Evolutionary conservation across 1,140 invertebrate genomes (phyloP), one percentile per base, ranked within the genome.

Genomic region (Hylaeus volcanicus): DNA sequence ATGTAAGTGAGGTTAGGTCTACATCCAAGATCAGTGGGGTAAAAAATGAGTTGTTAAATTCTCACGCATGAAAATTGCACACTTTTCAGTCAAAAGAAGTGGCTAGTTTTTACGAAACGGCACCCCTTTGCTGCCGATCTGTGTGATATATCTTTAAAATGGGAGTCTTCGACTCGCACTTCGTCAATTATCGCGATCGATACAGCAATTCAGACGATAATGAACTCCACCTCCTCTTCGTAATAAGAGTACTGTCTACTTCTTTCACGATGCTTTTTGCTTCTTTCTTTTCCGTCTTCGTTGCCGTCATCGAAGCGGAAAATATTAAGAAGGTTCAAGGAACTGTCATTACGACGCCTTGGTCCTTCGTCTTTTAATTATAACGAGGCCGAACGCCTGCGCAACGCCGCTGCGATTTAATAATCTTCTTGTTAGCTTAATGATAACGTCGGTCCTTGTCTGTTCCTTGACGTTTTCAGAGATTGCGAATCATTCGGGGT

Each of bases 401-500:
- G 41, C 41, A 65, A 51, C 70, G 70, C 3, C 4, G 11, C 70
- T 56, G 39, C 48, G 48, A 79, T 79, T 79, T 79, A 79, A 79
- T 79, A 73, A 74, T 65, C 51, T 45, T 64, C 69, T 64, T 79
- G 60, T 79, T 74, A 79, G 61, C 60, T 74, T 74, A 79, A 79
- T 26, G 77, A 58, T 73, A 79, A 73, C 70, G 77, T 74, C 61
- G 58, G 11, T 53, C 68, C 56, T 70, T 53, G 61, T 60, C 55
- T 43, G 48, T n/a, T 26, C 11, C 58, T 53, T 63, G 39, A 53
- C 56, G 3, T 79, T 43, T 12, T 11, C 56, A 26, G 39, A 41
- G 55, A 63, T 48, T 53, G 26, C 66, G 58, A 41, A 64, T 15
- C 58, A 37, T 37, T 8, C 5, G 4, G 11, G 0, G n/a, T 2